phyloP scores from a whole-genome alignment of 2,113 vertebrate genomes.

The Spea bombifrons region DNA sequence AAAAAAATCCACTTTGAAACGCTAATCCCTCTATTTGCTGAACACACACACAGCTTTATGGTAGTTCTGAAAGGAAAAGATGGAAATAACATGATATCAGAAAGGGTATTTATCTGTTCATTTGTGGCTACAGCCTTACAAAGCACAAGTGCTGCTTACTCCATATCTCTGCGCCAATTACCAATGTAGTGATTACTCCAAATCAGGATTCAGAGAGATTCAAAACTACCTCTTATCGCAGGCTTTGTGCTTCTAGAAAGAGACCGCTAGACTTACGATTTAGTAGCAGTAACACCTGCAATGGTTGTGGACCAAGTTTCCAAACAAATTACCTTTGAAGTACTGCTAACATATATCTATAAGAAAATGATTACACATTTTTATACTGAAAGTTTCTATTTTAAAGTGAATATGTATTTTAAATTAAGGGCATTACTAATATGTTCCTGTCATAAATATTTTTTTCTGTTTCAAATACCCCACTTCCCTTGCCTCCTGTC shows the following conservation, averaged over 20 bases:
- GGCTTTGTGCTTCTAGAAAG: not conserved
- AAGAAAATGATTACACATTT: not conserved
- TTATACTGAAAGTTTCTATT: not conserved
- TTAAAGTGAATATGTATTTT: no score
- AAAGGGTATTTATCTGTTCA: not conserved
- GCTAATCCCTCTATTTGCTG: constrained; percentile 6
- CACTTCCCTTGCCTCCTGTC: no score
- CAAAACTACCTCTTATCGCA: not conserved
- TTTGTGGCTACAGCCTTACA: not conserved
- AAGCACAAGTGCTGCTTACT: not conserved
- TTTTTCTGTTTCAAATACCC: no score
- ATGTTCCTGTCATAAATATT: no score
- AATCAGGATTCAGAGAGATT: not conserved
- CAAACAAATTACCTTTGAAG: not conserved
- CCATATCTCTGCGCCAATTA: constrained; percentile 1
- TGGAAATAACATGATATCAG: constrained; percentile 11
- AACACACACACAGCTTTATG: constrained; percentile 3
- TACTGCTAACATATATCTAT: not conserved
- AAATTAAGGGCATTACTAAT: no score
- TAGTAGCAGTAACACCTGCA: no score
- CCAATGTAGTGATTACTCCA: not conserved
- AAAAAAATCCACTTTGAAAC: constrained; percentile 5
- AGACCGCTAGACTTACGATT: no score
- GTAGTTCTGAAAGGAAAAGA: not conserved
- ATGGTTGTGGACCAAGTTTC: not conserved